Evolutionary conservation across 2,797 vertebrate species (phyloP).

Genomic region (Streptopelia turtur): DNA sequence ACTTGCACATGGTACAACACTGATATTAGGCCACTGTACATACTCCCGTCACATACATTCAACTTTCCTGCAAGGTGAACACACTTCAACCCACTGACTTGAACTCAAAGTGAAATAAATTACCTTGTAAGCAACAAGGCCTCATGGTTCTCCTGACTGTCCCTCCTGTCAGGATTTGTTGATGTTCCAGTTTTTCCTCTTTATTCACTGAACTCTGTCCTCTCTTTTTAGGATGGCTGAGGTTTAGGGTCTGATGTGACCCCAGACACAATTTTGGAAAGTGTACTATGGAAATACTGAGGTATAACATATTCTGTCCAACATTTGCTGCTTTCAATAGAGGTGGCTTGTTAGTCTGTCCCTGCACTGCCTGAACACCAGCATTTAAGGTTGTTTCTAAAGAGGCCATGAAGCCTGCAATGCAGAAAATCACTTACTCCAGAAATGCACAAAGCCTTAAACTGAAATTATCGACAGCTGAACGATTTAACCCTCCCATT

Average conservation of each 20-base stretch:
- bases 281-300: background rate
- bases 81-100: background rate
- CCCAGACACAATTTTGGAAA: background rate
- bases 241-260: background rate
- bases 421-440: background rate
- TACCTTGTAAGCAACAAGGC: background rate
- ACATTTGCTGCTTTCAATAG: background rate
- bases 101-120: background rate
- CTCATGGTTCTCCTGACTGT: background rate
- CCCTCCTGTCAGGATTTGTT: background rate
- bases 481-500: background rate
- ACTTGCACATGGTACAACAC: rapidly evolving
- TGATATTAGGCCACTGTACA: background rate
- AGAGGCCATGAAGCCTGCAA: background rate
- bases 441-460: background rate
- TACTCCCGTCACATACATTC: rapidly evolving
- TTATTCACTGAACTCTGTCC: background rate
- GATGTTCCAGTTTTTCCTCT: background rate
- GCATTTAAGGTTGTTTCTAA: background rate
- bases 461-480: background rate
- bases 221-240: background rate
- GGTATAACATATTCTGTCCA: background rate
- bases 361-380: background rate
- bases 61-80: background rate
- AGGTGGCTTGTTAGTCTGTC: background rate